phyloP scores from a whole-genome alignment of 2,888 invertebrate genomes.

The Trileptium ribeirensis region DNA sequence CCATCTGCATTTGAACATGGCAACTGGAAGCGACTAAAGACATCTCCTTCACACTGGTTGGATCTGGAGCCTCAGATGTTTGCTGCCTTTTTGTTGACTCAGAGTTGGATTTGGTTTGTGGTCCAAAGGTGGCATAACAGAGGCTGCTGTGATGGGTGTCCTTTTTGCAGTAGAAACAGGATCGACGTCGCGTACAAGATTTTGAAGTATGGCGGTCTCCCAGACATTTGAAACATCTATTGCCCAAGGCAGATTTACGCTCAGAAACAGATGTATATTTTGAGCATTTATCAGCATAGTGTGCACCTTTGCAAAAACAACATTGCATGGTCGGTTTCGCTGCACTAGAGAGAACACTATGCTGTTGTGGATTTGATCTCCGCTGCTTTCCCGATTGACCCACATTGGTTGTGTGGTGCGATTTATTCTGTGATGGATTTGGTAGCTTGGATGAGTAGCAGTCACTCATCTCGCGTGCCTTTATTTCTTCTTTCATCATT shows the following conservation, averaged over 20 bases:
- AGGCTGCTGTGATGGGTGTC: background rate
- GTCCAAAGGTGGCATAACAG: background rate
- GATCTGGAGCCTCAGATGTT: background rate
- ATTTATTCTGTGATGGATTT: background rate
- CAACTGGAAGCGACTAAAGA: background rate
- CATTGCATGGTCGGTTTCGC: background rate
- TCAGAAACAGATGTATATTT: background rate
- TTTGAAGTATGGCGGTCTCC: background rate
- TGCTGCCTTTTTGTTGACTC: background rate
- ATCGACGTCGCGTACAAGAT: background rate
- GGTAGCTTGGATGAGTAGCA: background rate
- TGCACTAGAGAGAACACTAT: background rate
- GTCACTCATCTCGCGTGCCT: slow-evolving; percentile 6
- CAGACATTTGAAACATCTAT: slow-evolving; percentile 12
- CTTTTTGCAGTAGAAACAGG: slow-evolving; percentile 11
- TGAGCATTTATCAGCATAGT: background rate
- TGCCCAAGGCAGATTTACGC: background rate
- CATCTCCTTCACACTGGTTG: background rate
- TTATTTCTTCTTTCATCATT: slow-evolving; percentile 5
- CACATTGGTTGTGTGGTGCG: background rate
- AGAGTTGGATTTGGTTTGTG: background rate
- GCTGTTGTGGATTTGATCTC: background rate
- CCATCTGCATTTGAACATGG: slow-evolving; percentile 1
- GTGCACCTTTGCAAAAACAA: background rate
- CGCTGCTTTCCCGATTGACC: background rate